phyloP scores from a whole-genome alignment of 2,797 vertebrate species.

The Enteromius afrohamiltoni region DNA sequence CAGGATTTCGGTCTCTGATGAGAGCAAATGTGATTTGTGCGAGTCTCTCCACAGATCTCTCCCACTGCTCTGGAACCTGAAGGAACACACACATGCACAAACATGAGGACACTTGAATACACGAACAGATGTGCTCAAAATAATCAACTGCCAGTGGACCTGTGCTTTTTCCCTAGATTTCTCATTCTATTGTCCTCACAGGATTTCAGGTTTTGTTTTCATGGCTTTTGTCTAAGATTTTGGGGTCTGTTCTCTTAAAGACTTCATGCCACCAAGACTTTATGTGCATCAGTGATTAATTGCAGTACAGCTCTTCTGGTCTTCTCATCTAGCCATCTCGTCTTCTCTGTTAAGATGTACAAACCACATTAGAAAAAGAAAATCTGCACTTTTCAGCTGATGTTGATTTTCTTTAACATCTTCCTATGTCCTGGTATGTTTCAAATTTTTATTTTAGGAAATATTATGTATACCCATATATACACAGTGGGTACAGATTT shows the following conservation, averaged over 20 bases:
- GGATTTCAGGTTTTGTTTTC: constrained; percentile 61
- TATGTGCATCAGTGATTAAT: constrained; percentile 57
- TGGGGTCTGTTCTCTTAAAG: constrained; percentile 50
- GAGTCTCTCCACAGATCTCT: constrained; percentile 67
- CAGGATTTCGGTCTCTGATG: constrained; percentile 73
- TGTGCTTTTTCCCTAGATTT: neutral
- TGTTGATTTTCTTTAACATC: neutral
- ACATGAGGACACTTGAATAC: neutral
- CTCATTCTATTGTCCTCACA: constrained; percentile 64
- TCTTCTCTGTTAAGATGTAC: neutral
- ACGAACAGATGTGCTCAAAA: constrained; percentile 19
- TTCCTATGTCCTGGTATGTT: neutral
- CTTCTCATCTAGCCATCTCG: constrained; percentile 1
- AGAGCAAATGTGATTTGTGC: constrained; percentile 70
- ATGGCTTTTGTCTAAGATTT: constrained; percentile 56
- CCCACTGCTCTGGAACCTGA: constrained; percentile 71
- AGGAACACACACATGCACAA: constrained; percentile 45
- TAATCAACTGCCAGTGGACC: too few species aligned
- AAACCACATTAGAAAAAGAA: constrained; percentile 29
- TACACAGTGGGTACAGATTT: too few species aligned
- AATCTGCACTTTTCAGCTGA: constrained; percentile 11
- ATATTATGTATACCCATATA: too few species aligned
- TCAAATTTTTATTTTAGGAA: too few species aligned
- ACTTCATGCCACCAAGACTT: constrained; percentile 48
- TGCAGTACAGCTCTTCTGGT: constrained; percentile 15